These are phyloP conservation scores for Lepidotrigona ventralis DNA, from an alignment of 1,140 invertebrate genomes.

Conservation along the genomic window DNA sequence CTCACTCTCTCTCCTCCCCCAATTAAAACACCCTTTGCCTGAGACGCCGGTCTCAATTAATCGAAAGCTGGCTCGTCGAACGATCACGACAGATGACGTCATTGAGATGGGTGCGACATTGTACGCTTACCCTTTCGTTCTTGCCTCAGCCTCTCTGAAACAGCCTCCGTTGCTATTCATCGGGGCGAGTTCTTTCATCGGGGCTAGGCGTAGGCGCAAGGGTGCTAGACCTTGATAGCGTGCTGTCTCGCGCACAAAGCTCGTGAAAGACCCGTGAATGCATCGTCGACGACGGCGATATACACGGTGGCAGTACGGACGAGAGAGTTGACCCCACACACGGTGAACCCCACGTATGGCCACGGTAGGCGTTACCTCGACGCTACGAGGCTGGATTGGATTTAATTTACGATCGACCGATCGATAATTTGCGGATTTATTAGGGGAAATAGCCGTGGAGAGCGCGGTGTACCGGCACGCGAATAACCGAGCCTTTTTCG, in stretches of 20 bases:
- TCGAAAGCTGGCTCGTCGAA: neutral
- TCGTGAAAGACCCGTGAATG: slow-evolving; percentile 58
- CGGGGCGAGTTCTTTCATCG: slow-evolving; percentile 47
- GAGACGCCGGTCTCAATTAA: slow-evolving; percentile 1
- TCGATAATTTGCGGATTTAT: slow-evolving; percentile 22
- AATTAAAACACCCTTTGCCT: neutral
- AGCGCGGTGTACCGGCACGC: too few relatives aligned
- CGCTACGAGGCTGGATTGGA: neutral
- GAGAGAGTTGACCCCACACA: too few relatives aligned
- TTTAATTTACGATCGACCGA: slow-evolving; percentile 16
- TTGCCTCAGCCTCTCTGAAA: slow-evolving; percentile 35
- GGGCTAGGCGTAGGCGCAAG: slow-evolving; percentile 49
- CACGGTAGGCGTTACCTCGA: slow-evolving; percentile 8
- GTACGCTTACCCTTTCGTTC: slow-evolving; percentile 36
- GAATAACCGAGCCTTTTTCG: slow-evolving; percentile 7
- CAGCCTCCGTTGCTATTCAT: slow-evolving; percentile 59
- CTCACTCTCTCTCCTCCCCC: neutral
- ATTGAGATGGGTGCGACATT: slow-evolving; percentile 37
- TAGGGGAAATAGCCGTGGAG: neutral
- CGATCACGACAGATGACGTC: slow-evolving; percentile 30
- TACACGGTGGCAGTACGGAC: neutral
- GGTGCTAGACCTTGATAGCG: slow-evolving; percentile 67
- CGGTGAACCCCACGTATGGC: neutral
- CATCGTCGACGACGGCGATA: slow-evolving; percentile 30
- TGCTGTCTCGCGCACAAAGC: slow-evolving; percentile 65